Base-by-base conservation (phyloP, 1,140 invertebrate genomes). In the Bombus terrestris region DNA sequence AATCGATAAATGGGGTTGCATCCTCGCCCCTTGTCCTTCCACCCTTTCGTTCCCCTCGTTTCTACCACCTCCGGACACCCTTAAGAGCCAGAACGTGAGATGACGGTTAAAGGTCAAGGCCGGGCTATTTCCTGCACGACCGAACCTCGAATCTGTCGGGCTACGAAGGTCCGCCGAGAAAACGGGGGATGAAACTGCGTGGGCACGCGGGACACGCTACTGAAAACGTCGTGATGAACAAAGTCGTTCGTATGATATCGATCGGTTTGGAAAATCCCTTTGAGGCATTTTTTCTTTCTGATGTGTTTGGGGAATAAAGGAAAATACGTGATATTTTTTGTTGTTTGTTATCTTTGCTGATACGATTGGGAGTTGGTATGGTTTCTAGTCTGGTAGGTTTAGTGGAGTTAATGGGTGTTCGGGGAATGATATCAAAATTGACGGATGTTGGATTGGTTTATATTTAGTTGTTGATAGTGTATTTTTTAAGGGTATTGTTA, bases 71-170 rank as follows among this genome's bases (percentile, higher is more conserved):
- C 86, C 88, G 87, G 82, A 79, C 82, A 89, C 87, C 89, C 87
- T 92, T 92, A 91, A 92, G 89, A 87, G 89, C 85, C 91, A 91
- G 91, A 92, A 91, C 88, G 89, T 90, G 88, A 89, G 89, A 89
- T 86, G 89, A 82, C 82, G 88, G 88, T 91, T 88, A 92, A 94
- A 94, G 93, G 93, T 94, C 93, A 94, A 94, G 93, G 93, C 93
- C 92, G 86, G 91, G 91, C 90, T 93, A 93, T 93, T 93, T 93
- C 92, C 91, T 91, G 93, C 93, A 92, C 92, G 89, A 93, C 89
- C 91, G 81, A 93, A 86, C 82, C 83, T 73, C 87, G 80, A 87
- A 88, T 92, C 84, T 90, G 91, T 89, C 86, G 86, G 83, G 76
- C 28, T 73, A 68, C 69, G 77, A 86, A 74, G 84, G 73, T 57